These are phyloP conservation scores for Gallinago media DNA, from an alignment of 2,113 vertebrate species.

Conservation along the genomic window DNA sequence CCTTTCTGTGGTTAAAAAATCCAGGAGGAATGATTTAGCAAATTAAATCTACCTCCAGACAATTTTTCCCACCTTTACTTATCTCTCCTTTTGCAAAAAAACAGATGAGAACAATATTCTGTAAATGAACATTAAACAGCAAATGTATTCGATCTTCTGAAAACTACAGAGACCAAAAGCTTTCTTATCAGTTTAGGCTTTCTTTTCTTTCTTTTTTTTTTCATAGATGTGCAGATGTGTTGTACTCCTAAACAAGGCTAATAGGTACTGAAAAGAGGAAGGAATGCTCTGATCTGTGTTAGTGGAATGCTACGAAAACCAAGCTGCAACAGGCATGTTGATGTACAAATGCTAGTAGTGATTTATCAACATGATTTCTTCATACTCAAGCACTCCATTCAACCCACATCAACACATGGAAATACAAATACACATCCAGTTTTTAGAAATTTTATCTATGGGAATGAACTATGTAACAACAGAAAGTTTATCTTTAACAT, in stretches of 20 bases:
- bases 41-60: not conserved
- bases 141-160: not conserved
- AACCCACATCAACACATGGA: not conserved
- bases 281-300: not conserved
- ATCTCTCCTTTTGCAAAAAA: not conserved
- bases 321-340: not conserved
- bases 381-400: not conserved
- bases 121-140: not conserved
- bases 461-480: not conserved
- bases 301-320: slow-evolving; percentile 32
- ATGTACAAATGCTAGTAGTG: not conserved
- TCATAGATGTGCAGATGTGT: not conserved
- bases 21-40: not conserved
- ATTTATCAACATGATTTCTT: not conserved
- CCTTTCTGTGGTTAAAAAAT: not conserved
- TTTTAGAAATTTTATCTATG: not conserved
- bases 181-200: not conserved
- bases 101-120: not conserved
- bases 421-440: not conserved
- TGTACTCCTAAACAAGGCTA: not conserved
- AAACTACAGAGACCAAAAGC: not conserved
- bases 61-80: not conserved
- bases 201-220: not conserved
- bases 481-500: not conserved
- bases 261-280: not conserved